These are phyloP conservation scores for Drosophila siamana DNA, from an alignment of 2,888 invertebrate species.

Conservation along the genomic window DNA sequence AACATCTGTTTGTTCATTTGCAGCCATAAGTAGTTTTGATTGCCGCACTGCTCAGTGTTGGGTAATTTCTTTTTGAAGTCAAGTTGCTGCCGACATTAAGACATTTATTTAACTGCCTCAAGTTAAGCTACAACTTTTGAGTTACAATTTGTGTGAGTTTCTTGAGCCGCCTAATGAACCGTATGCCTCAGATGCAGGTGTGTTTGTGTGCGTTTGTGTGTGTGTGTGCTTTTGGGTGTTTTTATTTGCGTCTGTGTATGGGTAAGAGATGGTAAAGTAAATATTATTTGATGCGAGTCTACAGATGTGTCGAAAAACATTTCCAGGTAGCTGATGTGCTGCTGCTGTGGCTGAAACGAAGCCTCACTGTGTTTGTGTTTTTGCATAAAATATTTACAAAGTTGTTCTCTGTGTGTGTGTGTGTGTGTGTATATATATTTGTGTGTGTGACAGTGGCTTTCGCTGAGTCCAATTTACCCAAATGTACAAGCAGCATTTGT, in stretches of 20 bases:
- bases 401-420: conserved; percentile 41
- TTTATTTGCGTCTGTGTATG: conserved; percentile 27
- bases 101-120: conserved; percentile 62
- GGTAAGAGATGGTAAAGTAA: conserved; percentile 57
- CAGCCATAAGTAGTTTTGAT: conserved; percentile 10
- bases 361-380: conserved; percentile 61
- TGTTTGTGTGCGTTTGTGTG: conserved; percentile 10
- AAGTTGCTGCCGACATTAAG: conserved; percentile 44
- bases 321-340: conserved; percentile 57
- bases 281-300: conserved; percentile 73
- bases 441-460: conserved; percentile 63
- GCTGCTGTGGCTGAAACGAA: conserved; percentile 39
- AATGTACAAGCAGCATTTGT: conserved; percentile 73
- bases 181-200: conserved; percentile 37
- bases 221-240: conserved; percentile 16
- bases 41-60: conserved; percentile 17
- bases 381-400: conserved; percentile 79
- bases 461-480: conserved; percentile 74
- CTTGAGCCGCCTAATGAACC: conserved; percentile 71
- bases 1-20: conserved; percentile 17
- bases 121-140: conserved; percentile 62
- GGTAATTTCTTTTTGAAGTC: conserved; percentile 36
- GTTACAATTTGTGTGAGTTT: conserved; percentile 53
- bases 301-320: conserved; percentile 74
- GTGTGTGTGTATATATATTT: conserved; percentile 24